Evolutionary conservation across 2,888 invertebrate species (phyloP).

Genomic region (Drosophila antonietae): DNA sequence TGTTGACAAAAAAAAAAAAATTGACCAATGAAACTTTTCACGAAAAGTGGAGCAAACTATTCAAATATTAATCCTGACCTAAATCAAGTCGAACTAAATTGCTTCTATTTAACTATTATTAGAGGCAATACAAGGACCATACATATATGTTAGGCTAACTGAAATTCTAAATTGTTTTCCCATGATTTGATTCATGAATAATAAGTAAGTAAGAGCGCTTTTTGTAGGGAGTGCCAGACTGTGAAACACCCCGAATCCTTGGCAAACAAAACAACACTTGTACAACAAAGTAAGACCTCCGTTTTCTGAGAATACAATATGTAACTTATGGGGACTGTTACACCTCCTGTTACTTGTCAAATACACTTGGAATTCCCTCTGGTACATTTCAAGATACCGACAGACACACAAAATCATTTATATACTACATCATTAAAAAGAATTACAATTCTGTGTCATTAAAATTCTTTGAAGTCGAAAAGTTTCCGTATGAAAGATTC

Average conservation of each 20-base stretch:
- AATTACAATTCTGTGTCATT: not conserved
- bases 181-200: not conserved
- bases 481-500: not conserved
- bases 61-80: constrained; percentile 6
- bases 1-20: not conserved
- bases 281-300: not conserved
- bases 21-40: not conserved
- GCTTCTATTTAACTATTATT: not conserved
- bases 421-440: not conserved
- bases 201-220: not conserved
- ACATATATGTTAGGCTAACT: not conserved
- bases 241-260: too few relatives aligned
- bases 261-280: too few relatives aligned
- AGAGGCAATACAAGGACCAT: not conserved
- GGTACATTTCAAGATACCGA: not conserved
- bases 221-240: not conserved
- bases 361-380: not conserved
- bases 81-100: constrained; percentile 2
- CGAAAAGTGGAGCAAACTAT: not conserved
- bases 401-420: not conserved
- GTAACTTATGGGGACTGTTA: not conserved
- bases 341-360: not conserved
- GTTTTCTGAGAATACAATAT: not conserved
- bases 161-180: not conserved
- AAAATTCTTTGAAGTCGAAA: not conserved